Evolutionary conservation across 2,113 vertebrate genomes (phyloP).

Genomic region (Boulengerochromis microlepis): DNA sequence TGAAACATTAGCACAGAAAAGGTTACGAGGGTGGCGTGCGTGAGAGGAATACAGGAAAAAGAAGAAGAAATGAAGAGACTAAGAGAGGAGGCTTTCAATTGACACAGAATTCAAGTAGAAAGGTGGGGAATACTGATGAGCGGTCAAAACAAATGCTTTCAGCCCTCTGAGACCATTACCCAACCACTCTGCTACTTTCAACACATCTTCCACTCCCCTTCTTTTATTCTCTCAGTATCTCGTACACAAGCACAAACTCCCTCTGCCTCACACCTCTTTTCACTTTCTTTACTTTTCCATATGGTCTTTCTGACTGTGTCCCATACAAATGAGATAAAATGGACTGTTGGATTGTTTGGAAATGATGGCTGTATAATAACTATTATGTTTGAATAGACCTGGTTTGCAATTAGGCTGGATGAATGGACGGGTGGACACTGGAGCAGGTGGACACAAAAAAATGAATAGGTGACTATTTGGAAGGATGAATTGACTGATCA

Average conservation of each 20-base stretch:
- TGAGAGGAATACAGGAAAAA: not conserved
- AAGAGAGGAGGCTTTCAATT: not conserved
- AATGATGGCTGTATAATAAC: not conserved
- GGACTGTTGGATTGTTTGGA: not conserved
- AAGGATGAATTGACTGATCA: not conserved
- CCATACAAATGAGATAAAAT: not conserved
- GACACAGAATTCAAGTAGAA: not conserved
- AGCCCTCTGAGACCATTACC: not conserved
- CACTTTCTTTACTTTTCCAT: not conserved
- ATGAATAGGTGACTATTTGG: not conserved
- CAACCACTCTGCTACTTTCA: not conserved
- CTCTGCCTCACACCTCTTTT: not conserved
- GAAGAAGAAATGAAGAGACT: not conserved
- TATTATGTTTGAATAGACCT: not conserved
- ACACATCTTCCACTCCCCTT: not conserved
- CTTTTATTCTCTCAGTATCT: not conserved
- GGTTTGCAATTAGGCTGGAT: not conserved
- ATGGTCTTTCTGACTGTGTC: not conserved
- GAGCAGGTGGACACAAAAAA: not conserved
- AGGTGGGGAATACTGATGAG: slow-evolving; percentile 20
- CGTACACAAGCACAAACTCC: not conserved
- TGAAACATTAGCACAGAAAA: not conserved
- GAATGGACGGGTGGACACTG: not conserved
- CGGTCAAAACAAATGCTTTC: not conserved
- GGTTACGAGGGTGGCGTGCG: not conserved